Conservation (phyloP, 2,888 invertebrate genomes). For the Drosophila acutilabella region DNA sequence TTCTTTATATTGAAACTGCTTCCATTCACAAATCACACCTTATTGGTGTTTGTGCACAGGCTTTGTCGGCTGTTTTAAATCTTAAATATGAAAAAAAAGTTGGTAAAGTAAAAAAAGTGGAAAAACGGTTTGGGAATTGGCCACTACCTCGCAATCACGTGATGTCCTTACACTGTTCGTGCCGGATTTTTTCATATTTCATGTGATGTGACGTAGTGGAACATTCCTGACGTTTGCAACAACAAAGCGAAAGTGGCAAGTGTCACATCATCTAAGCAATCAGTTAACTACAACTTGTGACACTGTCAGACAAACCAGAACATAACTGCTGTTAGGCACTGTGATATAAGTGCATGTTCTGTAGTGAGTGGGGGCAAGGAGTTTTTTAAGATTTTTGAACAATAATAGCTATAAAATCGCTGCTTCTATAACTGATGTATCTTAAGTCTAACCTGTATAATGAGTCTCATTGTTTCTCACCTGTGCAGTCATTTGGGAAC, state of each 20-base stretch:
- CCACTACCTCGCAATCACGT: conserved; percentile 84
- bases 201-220: conserved; percentile 85
- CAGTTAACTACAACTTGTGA: conserved; percentile 4
- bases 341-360: too few relatives aligned
- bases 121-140: conserved; percentile 77
- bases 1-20: conserved; percentile 10
- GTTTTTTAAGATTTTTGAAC: too few relatives aligned
- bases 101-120: background rate
- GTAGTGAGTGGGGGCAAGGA: too few relatives aligned
- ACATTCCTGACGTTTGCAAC: conserved; percentile 81
- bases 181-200: conserved; percentile 66
- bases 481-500: conserved; percentile 9
- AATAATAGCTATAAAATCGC: too few relatives aligned
- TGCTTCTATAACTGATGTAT: too few relatives aligned
- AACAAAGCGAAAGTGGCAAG: conserved; percentile 1
- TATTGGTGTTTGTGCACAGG: conserved; percentile 57
- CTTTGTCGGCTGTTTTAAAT: conserved; percentile 34
- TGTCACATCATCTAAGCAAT: background rate
- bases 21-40: conserved; percentile 15
- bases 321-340: too few relatives aligned
- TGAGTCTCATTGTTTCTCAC: conserved; percentile 12
- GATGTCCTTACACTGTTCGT: conserved; percentile 62
- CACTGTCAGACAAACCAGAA: conserved; percentile 12
- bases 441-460: background rate
- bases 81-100: background rate